Conservation (phyloP, 1,140 invertebrate genomes). For the Ctenoplectra terminalis region DNA sequence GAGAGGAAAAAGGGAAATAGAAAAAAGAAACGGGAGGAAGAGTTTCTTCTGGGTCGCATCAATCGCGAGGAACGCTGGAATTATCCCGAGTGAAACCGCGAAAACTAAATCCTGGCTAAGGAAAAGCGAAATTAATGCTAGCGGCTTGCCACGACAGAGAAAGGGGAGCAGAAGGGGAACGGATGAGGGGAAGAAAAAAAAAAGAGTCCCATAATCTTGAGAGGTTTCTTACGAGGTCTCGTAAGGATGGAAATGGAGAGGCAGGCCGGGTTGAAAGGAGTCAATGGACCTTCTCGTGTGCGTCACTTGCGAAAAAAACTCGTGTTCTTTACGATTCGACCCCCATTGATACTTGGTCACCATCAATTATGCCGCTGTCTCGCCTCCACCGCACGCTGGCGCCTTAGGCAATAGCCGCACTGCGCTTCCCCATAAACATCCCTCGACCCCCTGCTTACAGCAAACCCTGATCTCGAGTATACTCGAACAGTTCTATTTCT, state of each 20-base stretch:
- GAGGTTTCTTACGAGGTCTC: constrained; percentile 56
- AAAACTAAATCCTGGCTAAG: constrained; percentile 25
- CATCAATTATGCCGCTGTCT: constrained; percentile 60
- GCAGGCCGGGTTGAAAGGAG: constrained; percentile 10
- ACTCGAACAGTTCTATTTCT: not conserved
- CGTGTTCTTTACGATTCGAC: constrained; percentile 51
- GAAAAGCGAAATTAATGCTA: constrained; percentile 59
- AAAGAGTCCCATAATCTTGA: constrained; percentile 59
- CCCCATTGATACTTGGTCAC: constrained; percentile 59
- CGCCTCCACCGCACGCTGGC: constrained; percentile 25
- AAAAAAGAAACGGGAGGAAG: not conserved
- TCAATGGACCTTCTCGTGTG: constrained; percentile 29
- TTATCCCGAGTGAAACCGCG: constrained; percentile 36
- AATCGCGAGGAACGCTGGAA: constrained; percentile 41
- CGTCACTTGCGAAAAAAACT: constrained; percentile 31
- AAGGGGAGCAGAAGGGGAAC: too few relatives aligned
- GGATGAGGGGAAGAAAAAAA: too few relatives aligned
- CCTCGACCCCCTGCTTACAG: not conserved
- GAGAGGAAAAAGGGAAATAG: not conserved
- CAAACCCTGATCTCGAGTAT: too few relatives aligned
- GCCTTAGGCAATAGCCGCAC: constrained; percentile 24
- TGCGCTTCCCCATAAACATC: constrained; percentile 47
- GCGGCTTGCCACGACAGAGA: constrained; percentile 16
- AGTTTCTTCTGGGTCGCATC: constrained; percentile 32
- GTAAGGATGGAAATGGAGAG: constrained; percentile 26